A percentile compares a stretch with the other conserved stretches of the same genome.
phyloP scores from a whole-genome alignment of 2,797 vertebrate species.

The Sebastes paucispinis region DNA sequence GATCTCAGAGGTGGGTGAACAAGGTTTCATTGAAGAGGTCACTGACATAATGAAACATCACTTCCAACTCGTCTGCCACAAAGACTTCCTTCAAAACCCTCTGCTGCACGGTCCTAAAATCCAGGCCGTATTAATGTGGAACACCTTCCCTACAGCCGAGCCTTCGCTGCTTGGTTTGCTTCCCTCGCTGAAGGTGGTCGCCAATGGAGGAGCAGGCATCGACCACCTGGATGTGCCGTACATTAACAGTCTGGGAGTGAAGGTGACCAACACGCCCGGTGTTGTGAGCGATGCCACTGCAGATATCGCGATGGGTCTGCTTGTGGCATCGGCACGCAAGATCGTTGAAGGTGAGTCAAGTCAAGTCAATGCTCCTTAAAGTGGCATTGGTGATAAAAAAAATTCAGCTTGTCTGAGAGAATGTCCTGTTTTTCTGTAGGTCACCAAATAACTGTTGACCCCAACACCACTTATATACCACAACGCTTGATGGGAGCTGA shows the following conservation, averaged over 20 bases:
- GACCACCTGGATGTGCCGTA: slow-evolving; percentile 51
- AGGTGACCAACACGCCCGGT: slow-evolving; percentile 56
- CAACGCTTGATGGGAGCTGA: slow-evolving; percentile 40
- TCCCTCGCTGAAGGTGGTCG: slow-evolving; percentile 43
- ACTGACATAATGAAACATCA: slow-evolving; percentile 68
- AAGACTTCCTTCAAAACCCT: slow-evolving; percentile 80
- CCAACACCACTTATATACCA: slow-evolving; percentile 12
- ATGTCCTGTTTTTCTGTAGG: slow-evolving; percentile 19
- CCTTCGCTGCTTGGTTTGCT: slow-evolving; percentile 14
- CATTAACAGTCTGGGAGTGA: slow-evolving; percentile 41
- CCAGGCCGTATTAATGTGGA: slow-evolving; percentile 38
- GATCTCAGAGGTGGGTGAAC: slow-evolving; percentile 53
- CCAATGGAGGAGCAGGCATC: slow-evolving; percentile 42
- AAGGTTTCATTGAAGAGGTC: slow-evolving; percentile 62
- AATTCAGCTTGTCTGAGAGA: not conserved
- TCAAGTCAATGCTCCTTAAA: not conserved
- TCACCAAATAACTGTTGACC: slow-evolving; percentile 32
- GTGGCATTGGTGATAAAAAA: not conserved
- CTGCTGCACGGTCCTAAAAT: slow-evolving; percentile 76
- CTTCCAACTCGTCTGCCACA: slow-evolving; percentile 77
- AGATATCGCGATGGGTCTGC: slow-evolving; percentile 57
- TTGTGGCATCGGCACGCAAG: slow-evolving; percentile 54
- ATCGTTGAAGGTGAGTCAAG: slow-evolving; percentile 21
- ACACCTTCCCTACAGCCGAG: accelerated
- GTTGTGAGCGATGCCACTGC: slow-evolving; percentile 80